phyloP scores from a whole-genome alignment of 2,797 vertebrate genomes.

The Monodelphis domestica region DNA sequence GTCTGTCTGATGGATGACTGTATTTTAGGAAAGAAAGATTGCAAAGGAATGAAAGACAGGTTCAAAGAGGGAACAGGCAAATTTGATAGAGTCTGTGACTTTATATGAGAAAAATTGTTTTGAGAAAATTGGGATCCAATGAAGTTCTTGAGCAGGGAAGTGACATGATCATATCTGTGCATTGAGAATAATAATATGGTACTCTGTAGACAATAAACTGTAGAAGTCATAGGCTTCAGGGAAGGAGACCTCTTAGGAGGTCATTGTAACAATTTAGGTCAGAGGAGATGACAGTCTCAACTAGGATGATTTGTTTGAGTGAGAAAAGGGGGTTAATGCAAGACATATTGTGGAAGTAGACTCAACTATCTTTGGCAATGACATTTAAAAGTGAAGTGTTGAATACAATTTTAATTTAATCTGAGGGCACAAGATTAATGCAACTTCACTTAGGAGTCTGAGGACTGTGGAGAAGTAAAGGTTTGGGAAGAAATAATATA shows the following conservation, averaged over 20 bases:
- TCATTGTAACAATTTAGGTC: background rate
- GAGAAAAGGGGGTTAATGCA: background rate
- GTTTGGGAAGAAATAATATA: background rate
- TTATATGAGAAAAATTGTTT: background rate
- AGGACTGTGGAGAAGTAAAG: no score
- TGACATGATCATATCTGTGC: background rate
- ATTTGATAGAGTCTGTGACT: background rate
- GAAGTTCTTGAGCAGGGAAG: background rate
- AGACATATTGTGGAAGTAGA: background rate
- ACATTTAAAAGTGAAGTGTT: background rate
- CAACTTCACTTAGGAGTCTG: background rate
- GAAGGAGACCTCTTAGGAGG: background rate
- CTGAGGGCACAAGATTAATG: background rate
- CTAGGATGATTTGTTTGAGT: background rate
- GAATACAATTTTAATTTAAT: background rate
- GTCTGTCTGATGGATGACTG: background rate
- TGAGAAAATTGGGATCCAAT: background rate
- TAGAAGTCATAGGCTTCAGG: background rate
- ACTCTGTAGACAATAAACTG: background rate
- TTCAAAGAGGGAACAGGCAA: background rate
- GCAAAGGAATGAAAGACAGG: background rate
- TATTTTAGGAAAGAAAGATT: background rate
- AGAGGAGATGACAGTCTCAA: background rate
- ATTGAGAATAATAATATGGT: background rate
- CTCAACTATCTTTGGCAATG: background rate